Base-by-base conservation (phyloP, 2,113 vertebrate genomes). In the Cairina moschata region DNA sequence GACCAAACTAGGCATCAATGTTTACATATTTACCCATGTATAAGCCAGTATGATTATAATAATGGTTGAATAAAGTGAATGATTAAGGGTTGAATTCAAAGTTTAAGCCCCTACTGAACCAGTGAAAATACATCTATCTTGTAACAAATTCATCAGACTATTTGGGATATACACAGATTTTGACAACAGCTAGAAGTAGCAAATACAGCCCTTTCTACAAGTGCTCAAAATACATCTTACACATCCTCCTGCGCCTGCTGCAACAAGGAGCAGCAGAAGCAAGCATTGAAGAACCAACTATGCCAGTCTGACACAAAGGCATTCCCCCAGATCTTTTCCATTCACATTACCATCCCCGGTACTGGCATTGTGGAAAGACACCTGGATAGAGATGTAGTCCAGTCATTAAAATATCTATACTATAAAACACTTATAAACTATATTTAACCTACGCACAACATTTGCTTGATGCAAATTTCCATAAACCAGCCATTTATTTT, bases 231-330 rank as follows among this genome's bases (percentile, higher is more conserved):
- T 40, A 28, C 22, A 20, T 40, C 28, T 50, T 36, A 79, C 36
- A 17, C 0, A 0, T 9, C 56, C 11, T 59, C 34, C 48, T n/a
- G 20, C 17, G 7, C 9, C 2, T 21, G 28, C 21, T 60, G 25
- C 4, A 36, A 8, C 29, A 23, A 36, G 50, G 17, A 3, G 1
- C 16, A 67, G 11, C 21, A 75, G 38, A 74, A 62, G 13, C 26
- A 46, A 50, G 9, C 21, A n/a, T 12, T 22, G 56, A 56, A 25
- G 6, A 36, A 42, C 4, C 10, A 29, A 14, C 25, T 22, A 11
- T 14, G 34, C 17, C 65, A 36, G 9, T 25, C 73, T 44, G 44
- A 17, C 11, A 26, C 6, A 80, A 88, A 42, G 11, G 9, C 13
- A 86, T 50, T 58, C 12, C 20, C 22, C 13, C 4, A 23, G 8